Evolutionary conservation across 2,888 invertebrate genomes (phyloP), one percentile per base, ranked within the genome.

Genomic region (Metopia argyrocephala): DNA sequence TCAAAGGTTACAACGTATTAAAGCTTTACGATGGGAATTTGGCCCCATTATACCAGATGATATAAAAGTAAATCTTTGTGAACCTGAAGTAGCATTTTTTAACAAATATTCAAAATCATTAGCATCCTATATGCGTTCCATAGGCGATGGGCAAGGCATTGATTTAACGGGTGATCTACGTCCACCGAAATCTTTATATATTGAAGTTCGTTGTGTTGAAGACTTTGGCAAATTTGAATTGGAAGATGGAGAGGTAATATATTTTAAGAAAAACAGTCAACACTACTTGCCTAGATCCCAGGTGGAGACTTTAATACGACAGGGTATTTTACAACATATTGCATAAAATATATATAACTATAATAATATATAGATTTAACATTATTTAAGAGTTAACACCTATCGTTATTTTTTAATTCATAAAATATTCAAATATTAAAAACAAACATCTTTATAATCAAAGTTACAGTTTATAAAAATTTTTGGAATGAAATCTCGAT

Each of bases 181-280:
- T 82, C 99, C 99, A 12, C 98, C 98, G 0, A 98, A 98, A 89
- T 94, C 96, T 0, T 92, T 98, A 12, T 97, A 94, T 87, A 94
- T 98, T 81, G 97, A 98, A 93, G 98, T 98, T 68, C 92, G 96
- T 18, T 98, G 98, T 88, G 87, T 97, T 57, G 92, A 93, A 57
- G 97, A 99, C 90, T 97, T 97, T 91, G 99, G 99, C 0, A 97
- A 96, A 89, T 94, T 97, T 85, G 98, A 98, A 90, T 92, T 98
- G 9, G 97, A 96, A 85, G 96, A 97, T 91, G 99, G 98, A n/a
- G 96, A 96, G 87, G 93, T 96, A 5, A 93, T 99, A 23, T 92
- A 95, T 83, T 91, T 99, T 21, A 97, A 96, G 89, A 96, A 96
- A 89, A 96, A 98, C 87, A 97, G 96, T 83, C 94, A 97, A 90